These are phyloP conservation scores for Prinia subflava DNA, from an alignment of 2,113 vertebrate species.

Conservation along the genomic window DNA sequence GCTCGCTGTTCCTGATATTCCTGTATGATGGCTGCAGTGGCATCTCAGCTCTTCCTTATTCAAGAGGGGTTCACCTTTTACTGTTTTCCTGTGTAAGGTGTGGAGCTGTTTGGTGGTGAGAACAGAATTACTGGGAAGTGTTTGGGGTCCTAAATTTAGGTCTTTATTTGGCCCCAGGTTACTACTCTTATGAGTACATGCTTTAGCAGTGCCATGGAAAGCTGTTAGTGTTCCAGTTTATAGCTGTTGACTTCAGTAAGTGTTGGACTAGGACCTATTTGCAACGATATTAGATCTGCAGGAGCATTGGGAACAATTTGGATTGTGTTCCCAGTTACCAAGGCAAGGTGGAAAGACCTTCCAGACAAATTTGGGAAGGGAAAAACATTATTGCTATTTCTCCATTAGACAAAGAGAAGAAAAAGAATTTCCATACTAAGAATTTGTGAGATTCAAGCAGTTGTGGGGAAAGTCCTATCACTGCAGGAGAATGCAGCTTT, in stretches of 20 bases:
- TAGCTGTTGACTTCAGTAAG: not conserved
- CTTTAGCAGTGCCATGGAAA: not conserved
- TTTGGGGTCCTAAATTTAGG: not conserved
- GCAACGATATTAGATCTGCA: not conserved
- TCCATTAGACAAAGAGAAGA: not conserved
- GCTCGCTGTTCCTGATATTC: not conserved
- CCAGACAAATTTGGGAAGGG: not conserved
- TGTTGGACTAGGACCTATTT: not conserved
- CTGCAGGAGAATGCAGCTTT: not conserved
- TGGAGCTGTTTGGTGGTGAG: not conserved
- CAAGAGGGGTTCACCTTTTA: not conserved
- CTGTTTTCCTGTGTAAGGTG: not conserved
- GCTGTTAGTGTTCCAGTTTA: not conserved
- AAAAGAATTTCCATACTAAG: not conserved
- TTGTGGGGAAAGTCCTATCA: not conserved
- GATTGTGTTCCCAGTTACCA: not conserved
- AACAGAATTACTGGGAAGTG: not conserved
- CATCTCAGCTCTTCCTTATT: not conserved
- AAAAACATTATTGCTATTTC: not conserved
- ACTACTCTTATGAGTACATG: not conserved
- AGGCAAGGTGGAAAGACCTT: constrained; percentile 8
- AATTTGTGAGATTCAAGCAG: not conserved
- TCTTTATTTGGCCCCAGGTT: not conserved
- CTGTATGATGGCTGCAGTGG: not conserved
- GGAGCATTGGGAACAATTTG: not conserved